These are phyloP conservation scores for Morone chrysops DNA, from an alignment of 2,113 vertebrate genomes.

Conservation along the genomic window DNA sequence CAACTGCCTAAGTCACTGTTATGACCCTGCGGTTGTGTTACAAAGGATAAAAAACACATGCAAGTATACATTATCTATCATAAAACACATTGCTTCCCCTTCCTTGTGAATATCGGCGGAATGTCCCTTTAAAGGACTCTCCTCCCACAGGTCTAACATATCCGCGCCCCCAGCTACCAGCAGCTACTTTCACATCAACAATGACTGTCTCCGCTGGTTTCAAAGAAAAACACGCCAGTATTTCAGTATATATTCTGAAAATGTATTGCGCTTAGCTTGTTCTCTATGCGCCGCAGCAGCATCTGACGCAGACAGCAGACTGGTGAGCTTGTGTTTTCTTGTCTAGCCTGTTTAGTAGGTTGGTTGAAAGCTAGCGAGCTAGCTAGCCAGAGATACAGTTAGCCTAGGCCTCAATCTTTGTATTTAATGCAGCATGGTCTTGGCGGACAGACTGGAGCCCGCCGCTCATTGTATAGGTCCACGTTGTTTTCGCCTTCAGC, in stretches of 20 bases:
- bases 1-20: neutral
- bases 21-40: neutral
- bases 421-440: slow-evolving; percentile 71
- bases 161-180: slow-evolving; percentile 61
- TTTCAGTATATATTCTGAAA: slow-evolving; percentile 17
- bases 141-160: slow-evolving; percentile 63
- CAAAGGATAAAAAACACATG: neutral
- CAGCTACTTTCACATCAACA: slow-evolving; percentile 77
- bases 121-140: slow-evolving; percentile 73
- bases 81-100: too few relatives aligned
- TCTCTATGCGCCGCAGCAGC: neutral
- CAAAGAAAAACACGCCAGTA: slow-evolving; percentile 29
- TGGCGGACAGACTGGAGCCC: slow-evolving; percentile 53
- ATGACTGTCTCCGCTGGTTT: slow-evolving; percentile 67
- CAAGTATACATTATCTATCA: neutral
- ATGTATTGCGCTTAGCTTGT: slow-evolving; percentile 19
- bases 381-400: slow-evolving; percentile 30
- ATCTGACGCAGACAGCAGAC: neutral
- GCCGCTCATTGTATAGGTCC: slow-evolving; percentile 51
- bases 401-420: slow-evolving; percentile 81
- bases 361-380: slow-evolving; percentile 41
- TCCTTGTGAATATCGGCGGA: neutral
- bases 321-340: slow-evolving; percentile 60
- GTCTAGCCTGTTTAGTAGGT: slow-evolving; percentile 41
- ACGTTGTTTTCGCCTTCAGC: slow-evolving; percentile 29